phyloP scores from a whole-genome alignment of 2,888 invertebrate species.

The Drosophila dives region DNA sequence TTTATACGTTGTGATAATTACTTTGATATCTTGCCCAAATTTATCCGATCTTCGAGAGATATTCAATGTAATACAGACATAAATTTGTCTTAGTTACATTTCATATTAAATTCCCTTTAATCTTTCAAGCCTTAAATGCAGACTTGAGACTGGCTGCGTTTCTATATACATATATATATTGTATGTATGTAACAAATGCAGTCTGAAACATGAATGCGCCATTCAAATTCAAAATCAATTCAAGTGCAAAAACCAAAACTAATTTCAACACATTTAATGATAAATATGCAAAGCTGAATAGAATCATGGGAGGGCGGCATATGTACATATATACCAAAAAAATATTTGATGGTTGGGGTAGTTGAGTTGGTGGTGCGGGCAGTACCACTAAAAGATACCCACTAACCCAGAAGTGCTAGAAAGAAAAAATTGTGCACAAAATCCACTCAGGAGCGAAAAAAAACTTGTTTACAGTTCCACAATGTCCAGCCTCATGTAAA shows the following conservation, averaged over 20 bases:
- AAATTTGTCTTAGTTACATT: no score
- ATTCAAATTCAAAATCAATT: constrained; percentile 42
- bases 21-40: background rate
- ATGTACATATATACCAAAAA: background rate
- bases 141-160: background rate
- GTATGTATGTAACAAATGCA: background rate
- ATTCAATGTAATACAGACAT: background rate
- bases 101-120: no score
- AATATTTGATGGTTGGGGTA: background rate
- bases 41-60: background rate
- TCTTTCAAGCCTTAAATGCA: background rate
- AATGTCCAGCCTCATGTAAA: constrained; percentile 53
- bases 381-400: constrained; percentile 17
- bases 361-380: constrained; percentile 14
- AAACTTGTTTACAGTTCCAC: constrained; percentile 51
- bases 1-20: background rate
- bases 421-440: constrained; percentile 11
- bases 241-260: constrained; percentile 60
- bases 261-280: constrained; percentile 50
- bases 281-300: constrained; percentile 59
- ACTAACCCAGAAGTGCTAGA: constrained; percentile 34
- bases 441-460: constrained; percentile 25
- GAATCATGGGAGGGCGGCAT: constrained; percentile 31
- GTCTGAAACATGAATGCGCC: constrained; percentile 3
- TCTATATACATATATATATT: background rate